Base-by-base conservation (phyloP, 2,113 vertebrate genomes). In the Pelobates fuscus region DNA sequence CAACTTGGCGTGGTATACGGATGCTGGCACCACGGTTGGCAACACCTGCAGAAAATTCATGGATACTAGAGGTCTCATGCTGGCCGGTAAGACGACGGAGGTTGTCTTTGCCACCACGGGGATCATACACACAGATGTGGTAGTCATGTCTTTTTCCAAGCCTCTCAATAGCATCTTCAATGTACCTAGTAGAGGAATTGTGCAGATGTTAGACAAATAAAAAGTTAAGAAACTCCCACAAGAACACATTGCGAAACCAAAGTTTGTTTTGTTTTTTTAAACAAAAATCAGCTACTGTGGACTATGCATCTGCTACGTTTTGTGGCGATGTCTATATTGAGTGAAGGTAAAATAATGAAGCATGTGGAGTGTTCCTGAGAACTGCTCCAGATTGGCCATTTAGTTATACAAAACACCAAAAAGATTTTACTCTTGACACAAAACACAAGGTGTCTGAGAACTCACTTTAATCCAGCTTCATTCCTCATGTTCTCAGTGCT, bases 1-100 rank as follows among this genome's bases (percentile, higher is more conserved):
- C 90, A 0, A 92, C 92, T 69, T 92, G 88, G 21, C 90, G 90
- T 0, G 93, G 91, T 81, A 94, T 92, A 14, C 92, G 89, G 84
- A 94, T 89, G 82, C 93, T 93, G 81, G 88, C 84, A 0, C 83
- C 86, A 0, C 91, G 83, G 86, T 91, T 91, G 41, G 92, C 92
- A 69, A 93, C 85, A 0, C 91, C 93, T 0, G 86, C 82, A 0
- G 91, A 92, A 86, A 94, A 94, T 61, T 93, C 82, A 0, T 86
- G 14, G 81, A 94, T 90, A 86, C 25, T 92, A 78, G 93, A 85
- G 0, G 91, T 93, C 81, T 93, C 91, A 0, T 92, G 63, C 76
- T 80, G 70, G 12, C 92, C 92, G 0, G 89, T 93, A 69, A 93
- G 91, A 8, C 92, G 85, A 25, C 91, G 82, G 6, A 61, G 77